Evolutionary conservation across 2,888 invertebrate genomes (phyloP).

Genomic region (Lasioglossum lativentre): DNA sequence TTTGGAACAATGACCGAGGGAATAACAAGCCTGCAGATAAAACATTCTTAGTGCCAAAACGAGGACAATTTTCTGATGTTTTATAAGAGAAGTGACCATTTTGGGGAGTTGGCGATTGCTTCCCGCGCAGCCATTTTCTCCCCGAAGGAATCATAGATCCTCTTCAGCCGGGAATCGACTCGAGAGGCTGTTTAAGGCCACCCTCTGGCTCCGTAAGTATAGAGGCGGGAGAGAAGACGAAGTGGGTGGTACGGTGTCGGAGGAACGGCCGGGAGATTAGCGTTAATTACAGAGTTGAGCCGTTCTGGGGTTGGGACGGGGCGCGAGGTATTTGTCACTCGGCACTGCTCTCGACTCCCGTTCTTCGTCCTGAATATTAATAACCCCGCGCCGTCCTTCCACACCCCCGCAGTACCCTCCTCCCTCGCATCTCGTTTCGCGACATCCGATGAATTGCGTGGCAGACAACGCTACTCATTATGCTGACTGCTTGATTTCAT

Average conservation of each 20-base stretch:
- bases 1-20: background rate
- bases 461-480: slow-evolving; percentile 80
- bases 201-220: slow-evolving; percentile 67
- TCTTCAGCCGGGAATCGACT: slow-evolving; percentile 58
- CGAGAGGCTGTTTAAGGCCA: slow-evolving; percentile 61
- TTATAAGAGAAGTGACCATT: background rate
- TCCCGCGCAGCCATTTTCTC: slow-evolving; percentile 2
- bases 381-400: slow-evolving; percentile 74
- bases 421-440: slow-evolving; percentile 54
- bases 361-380: slow-evolving; percentile 82
- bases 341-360: slow-evolving; percentile 75
- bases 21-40: background rate
- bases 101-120: background rate
- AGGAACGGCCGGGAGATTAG: slow-evolving; percentile 82
- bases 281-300: slow-evolving; percentile 83
- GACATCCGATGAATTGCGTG: slow-evolving; percentile 79
- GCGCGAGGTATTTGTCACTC: slow-evolving; percentile 83
- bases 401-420: slow-evolving; percentile 28
- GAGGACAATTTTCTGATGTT: background rate
- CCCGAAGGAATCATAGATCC: slow-evolving; percentile 47
- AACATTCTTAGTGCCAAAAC: background rate
- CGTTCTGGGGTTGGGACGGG: slow-evolving; percentile 75
- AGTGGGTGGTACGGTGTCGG: slow-evolving; percentile 76
- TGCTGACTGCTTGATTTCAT: slow-evolving; percentile 82
- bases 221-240: slow-evolving; percentile 70